phyloP scores from a whole-genome alignment of 2,113 vertebrate genomes.

The Myrmophylax atrothorax region DNA sequence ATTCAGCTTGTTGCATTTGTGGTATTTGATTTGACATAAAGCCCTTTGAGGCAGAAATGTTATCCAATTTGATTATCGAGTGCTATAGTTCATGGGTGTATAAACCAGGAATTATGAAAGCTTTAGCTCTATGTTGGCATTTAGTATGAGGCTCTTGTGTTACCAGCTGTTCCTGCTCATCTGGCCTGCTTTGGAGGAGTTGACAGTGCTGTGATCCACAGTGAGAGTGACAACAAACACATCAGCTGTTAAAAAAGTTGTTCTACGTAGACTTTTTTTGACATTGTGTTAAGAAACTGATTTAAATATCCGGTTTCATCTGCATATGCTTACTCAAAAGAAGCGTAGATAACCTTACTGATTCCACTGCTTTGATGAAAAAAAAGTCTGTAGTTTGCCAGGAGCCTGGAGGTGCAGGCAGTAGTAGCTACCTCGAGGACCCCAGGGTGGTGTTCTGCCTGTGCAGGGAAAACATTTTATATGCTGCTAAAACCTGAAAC shows the following conservation, averaged over 20 bases:
- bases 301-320: conserved; percentile 23
- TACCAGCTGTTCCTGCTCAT: conserved; percentile 44
- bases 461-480: rapidly evolving
- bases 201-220: not conserved
- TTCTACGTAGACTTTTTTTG: not conserved
- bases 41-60: not conserved
- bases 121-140: conserved; percentile 21
- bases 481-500: not conserved
- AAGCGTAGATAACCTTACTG: not conserved
- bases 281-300: conserved; percentile 23
- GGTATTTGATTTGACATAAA: not conserved
- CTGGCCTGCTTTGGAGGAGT: not conserved
- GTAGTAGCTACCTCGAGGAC: not conserved
- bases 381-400: not conserved
- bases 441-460: not conserved
- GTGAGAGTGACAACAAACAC: not conserved
- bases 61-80: not conserved
- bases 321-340: not conserved
- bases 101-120: not conserved
- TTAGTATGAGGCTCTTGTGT: not conserved
- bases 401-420: not conserved
- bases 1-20: not conserved
- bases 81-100: not conserved
- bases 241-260: not conserved
- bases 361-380: not conserved